Evolutionary conservation across 2,113 vertebrate species (phyloP), one percentile per base, ranked within the genome.

Genomic region (Eupsittula cactorum): DNA sequence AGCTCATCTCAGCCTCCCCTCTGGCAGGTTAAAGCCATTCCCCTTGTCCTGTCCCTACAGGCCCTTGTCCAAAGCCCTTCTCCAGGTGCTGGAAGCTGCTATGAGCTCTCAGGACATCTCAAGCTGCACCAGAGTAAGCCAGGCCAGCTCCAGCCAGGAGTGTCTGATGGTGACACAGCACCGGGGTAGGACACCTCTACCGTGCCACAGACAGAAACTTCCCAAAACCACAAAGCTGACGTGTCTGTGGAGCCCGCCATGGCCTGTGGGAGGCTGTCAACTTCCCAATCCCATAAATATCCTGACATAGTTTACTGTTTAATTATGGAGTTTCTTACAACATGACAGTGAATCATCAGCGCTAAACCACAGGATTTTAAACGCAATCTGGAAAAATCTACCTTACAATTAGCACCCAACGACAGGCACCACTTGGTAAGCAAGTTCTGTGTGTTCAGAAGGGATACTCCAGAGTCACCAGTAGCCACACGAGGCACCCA

Each of bases 161-260:
- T 33, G 35, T 2, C 2, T 8, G 16, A 14, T 5, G 33, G 27
- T 42, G 77, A 44, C 63, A 8, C 29, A 42, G 6, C 2, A 10
- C 3, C 2, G 10, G 46, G 29, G 37, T 6, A 33, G 23, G 62
- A 35, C 15, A 24, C 31, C 37, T 10, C 5, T 23, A 17, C 10
- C 1, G 1, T 10, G 9, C 17, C 57, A 44, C 55, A 10, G 11
- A 18, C 2, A 4, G 55, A 49, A 37, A 29, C 15, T 20, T 33
- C 15, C 68, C 62, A 71, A 37, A n/a, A 31, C n/a, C 2, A 23
- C 29, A 19, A 11, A 24, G 25, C 2, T 0, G 0, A 10, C 2
- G 4, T 6, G 18, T 9, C 46, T 7, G n/a, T 3, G 24, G 71
- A n/a, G 25, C 27, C n/a, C 29, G 49, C 50, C 11, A 3, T 2